Conservation (phyloP, 2,113 vertebrate species). For the Nibea coibor region DNA sequence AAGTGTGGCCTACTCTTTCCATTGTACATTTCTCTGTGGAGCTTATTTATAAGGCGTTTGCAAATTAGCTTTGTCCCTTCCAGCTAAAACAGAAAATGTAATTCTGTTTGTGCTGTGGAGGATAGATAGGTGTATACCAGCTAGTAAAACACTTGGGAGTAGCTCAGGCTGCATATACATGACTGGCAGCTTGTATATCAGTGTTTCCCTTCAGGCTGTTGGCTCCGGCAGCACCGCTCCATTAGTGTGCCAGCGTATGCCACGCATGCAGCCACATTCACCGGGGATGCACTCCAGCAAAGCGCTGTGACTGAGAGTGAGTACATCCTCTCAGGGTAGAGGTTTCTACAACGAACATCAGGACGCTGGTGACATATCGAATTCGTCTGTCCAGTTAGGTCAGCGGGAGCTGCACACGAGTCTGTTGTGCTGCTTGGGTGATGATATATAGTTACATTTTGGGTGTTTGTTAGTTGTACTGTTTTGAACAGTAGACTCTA, state of each 20-base stretch:
- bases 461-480: neutral
- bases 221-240: constrained; percentile 31
- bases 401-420: neutral
- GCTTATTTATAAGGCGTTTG: neutral
- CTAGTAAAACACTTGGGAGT: constrained; percentile 12
- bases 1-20: constrained; percentile 60
- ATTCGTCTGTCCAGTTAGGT: constrained; percentile 9
- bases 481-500: neutral
- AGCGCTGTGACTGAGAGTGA: constrained; percentile 19
- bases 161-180: constrained; percentile 36
- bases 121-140: constrained; percentile 24
- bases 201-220: constrained; percentile 52
- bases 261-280: constrained; percentile 27
- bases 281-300: neutral
- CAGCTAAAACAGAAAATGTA: neutral
- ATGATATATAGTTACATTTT: neutral
- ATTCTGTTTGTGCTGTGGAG: neutral
- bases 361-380: neutral
- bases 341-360: constrained; percentile 6
- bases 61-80: neutral
- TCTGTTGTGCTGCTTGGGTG: neutral
- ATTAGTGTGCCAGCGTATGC: constrained; percentile 32
- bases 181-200: constrained; percentile 47
- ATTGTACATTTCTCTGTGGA: neutral
- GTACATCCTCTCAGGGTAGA: neutral